These are phyloP conservation scores for Mya arenaria DNA, from an alignment of 1,140 invertebrate species.

Conservation along the genomic window DNA sequence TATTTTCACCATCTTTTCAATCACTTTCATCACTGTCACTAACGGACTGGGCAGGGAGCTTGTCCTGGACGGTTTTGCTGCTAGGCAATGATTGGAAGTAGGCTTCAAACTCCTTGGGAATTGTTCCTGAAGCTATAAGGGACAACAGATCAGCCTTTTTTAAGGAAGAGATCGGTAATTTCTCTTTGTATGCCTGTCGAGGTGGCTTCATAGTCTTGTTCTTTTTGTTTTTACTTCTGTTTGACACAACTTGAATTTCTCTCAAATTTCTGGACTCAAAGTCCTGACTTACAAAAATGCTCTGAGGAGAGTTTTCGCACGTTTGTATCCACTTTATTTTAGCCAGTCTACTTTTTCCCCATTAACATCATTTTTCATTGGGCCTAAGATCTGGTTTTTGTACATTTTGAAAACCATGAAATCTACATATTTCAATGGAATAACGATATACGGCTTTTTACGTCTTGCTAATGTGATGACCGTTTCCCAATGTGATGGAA, in stretches of 20 bases:
- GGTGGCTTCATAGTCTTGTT: background rate
- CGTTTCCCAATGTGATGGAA: conserved; percentile 54
- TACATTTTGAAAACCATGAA: conserved; percentile 48
- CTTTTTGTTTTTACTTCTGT: background rate
- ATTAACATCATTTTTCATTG: conserved; percentile 2
- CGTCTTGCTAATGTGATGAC: conserved; percentile 35
- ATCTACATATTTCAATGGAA: conserved; percentile 43
- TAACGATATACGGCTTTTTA: conserved; percentile 35
- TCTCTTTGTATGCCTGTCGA: background rate
- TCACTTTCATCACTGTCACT: background rate
- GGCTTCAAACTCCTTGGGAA: conserved; percentile 6
- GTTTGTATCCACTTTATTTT: conserved; percentile 47
- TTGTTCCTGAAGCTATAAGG: conserved; percentile 4
- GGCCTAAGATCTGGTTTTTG: background rate
- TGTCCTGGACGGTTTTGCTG: conserved; percentile 13
- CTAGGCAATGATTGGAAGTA: conserved; percentile 13
- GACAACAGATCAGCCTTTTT: conserved; percentile 53
- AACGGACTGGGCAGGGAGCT: background rate
- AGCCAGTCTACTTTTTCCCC: conserved; percentile 50
- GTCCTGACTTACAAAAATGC: conserved; percentile 23
- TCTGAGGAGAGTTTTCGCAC: background rate
- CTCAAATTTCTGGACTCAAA: conserved; percentile 9
- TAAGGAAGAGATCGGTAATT: conserved; percentile 39
- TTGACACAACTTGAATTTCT: background rate
- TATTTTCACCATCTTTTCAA: background rate